These are phyloP conservation scores for Ligdia adustata DNA, from an alignment of 2,888 invertebrate species.

Conservation along the genomic window DNA sequence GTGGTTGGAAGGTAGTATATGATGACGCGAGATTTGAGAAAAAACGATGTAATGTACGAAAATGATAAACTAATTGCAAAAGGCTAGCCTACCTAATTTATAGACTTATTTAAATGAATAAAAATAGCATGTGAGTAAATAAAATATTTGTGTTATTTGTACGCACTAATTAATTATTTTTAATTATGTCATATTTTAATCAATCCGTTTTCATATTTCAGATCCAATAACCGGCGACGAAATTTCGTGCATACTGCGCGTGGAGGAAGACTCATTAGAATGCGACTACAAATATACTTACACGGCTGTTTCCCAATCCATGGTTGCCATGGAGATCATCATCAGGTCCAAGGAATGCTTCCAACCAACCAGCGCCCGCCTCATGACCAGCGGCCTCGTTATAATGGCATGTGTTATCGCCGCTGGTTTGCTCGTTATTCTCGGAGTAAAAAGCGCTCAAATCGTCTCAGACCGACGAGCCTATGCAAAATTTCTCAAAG, in stretches of 20 bases:
- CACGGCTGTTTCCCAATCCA: slow-evolving; percentile 51
- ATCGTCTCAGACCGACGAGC: slow-evolving; percentile 79
- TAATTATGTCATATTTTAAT: too few relatives aligned
- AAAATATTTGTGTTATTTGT: too few relatives aligned
- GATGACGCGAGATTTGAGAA: too few relatives aligned
- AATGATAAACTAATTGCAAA: too few relatives aligned
- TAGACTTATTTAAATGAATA: too few relatives aligned
- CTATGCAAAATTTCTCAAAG: slow-evolving; percentile 77
- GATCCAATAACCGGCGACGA: slow-evolving; percentile 46
- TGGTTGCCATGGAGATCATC: slow-evolving; percentile 63
- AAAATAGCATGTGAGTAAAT: too few relatives aligned
- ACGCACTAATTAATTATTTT: too few relatives aligned
- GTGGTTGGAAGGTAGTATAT: too few relatives aligned
- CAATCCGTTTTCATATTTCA: too few relatives aligned
- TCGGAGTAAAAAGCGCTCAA: slow-evolving; percentile 67
- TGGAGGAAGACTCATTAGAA: slow-evolving; percentile 53
- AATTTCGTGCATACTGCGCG: slow-evolving; percentile 63
- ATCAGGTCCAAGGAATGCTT: slow-evolving; percentile 64
- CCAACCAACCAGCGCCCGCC: slow-evolving; percentile 62
- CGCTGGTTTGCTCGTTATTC: slow-evolving; percentile 71
- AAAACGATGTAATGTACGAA: too few relatives aligned
- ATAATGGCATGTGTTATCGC: slow-evolving; percentile 75
- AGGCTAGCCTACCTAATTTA: too few relatives aligned
- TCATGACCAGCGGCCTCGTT: slow-evolving; percentile 61
- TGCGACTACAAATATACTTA: slow-evolving; percentile 75